These are phyloP conservation scores for Lucilia sericata DNA, from an alignment of 1,140 invertebrate species.

Conservation along the genomic window DNA sequence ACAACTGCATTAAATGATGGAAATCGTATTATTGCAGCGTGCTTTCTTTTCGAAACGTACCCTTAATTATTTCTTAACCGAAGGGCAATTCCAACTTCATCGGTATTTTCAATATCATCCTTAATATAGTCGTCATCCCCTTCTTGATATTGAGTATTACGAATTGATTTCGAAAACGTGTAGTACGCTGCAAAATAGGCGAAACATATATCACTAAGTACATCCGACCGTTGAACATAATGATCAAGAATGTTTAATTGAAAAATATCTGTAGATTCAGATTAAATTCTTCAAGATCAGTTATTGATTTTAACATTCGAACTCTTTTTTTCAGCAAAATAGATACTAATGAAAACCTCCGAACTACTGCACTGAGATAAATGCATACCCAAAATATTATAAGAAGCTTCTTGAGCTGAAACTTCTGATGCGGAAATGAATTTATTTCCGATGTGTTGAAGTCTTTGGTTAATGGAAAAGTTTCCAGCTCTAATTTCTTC, in stretches of 20 bases:
- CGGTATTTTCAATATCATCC: neutral
- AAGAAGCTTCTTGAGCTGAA: constrained; percentile 46
- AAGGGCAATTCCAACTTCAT: neutral
- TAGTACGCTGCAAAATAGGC: constrained; percentile 37
- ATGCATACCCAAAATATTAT: constrained; percentile 32
- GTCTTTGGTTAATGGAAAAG: constrained; percentile 27
- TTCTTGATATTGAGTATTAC: neutral
- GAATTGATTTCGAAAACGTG: neutral
- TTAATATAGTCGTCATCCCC: constrained; percentile 7
- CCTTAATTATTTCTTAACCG: constrained; percentile 9
- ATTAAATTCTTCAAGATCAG: neutral
- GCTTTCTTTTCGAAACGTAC: constrained; percentile 27
- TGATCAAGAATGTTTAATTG: constrained; percentile 10
- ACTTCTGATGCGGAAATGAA: no score
- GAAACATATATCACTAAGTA: neutral
- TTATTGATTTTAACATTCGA: constrained; percentile 31
- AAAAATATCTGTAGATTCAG: constrained; percentile 37
- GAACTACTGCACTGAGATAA: constrained; percentile 40
- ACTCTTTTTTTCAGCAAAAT: constrained; percentile 27
- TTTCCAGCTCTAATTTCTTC: constrained; percentile 35
- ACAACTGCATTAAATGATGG: neutral
- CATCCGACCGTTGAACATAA: constrained; percentile 32
- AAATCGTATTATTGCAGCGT: constrained; percentile 22
- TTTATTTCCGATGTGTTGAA: no score
- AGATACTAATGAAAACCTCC: constrained; percentile 31